phyloP scores from a whole-genome alignment of 2,113 vertebrate species.

The Leptobrachium leishanense region DNA sequence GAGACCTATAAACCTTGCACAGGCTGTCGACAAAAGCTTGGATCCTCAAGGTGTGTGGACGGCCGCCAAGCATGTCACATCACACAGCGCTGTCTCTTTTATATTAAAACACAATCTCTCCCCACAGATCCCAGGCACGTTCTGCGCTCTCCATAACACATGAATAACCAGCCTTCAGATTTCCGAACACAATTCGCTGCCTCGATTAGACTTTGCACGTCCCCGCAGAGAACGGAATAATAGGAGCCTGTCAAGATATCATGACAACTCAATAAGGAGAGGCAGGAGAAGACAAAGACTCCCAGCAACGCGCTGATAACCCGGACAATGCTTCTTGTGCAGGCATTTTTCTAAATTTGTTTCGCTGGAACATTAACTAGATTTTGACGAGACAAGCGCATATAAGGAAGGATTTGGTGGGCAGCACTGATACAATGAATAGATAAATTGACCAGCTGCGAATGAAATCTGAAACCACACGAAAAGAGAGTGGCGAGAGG shows the following conservation, averaged over 20 bases:
- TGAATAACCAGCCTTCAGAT: constrained; percentile 49
- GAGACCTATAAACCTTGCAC: constrained; percentile 10
- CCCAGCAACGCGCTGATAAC: constrained; percentile 31
- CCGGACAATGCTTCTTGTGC: constrained; percentile 7
- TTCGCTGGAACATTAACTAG: constrained; percentile 28
- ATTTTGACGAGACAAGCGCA: constrained; percentile 3
- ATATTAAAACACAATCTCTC: constrained; percentile 43
- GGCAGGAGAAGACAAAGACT: constrained; percentile 44
- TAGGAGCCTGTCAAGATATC: constrained; percentile 50
- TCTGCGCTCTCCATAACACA: constrained; percentile 38
- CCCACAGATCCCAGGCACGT: constrained; percentile 34
- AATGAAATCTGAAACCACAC: too few species aligned
- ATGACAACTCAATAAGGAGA: constrained; percentile 49
- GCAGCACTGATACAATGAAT: neutral
- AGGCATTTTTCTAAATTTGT: constrained; percentile 18
- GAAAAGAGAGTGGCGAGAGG: too few species aligned
- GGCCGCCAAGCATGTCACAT: constrained; percentile 36
- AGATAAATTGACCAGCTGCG: too few species aligned
- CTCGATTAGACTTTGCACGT: constrained; percentile 43
- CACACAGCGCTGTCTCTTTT: constrained; percentile 33
- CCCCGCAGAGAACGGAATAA: constrained; percentile 46
- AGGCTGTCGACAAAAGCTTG: constrained; percentile 2
- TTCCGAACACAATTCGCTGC: constrained; percentile 45
- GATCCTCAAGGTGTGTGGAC: constrained; percentile 36
- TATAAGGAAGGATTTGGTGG: neutral